Conservation (phyloP, 2,113 vertebrate genomes). For the Clarias batrachus region DNA sequence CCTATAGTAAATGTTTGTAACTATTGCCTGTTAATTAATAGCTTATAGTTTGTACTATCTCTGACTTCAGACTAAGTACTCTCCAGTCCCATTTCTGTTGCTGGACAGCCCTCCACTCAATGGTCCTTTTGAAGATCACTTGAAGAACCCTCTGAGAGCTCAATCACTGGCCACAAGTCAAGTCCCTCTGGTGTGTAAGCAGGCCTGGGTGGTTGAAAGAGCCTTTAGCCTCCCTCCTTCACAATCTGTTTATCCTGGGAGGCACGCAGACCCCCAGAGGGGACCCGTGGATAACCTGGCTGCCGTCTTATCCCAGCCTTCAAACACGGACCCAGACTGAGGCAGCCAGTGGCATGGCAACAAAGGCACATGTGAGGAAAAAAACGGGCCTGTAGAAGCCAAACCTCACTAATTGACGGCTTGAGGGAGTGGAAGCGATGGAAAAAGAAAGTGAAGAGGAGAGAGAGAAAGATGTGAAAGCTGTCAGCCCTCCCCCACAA, state of each 20-base stretch:
- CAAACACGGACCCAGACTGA: slow-evolving; percentile 65
- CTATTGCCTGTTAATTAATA: slow-evolving; percentile 21
- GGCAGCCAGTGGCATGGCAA: slow-evolving; percentile 55
- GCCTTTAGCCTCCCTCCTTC: slow-evolving; percentile 58
- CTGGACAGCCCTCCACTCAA: slow-evolving; percentile 47
- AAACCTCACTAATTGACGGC: slow-evolving; percentile 72
- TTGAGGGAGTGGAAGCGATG: slow-evolving; percentile 65
- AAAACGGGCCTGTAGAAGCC: slow-evolving; percentile 62
- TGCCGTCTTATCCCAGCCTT: slow-evolving; percentile 71
- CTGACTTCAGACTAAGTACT: slow-evolving; percentile 26
- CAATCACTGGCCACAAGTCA: slow-evolving; percentile 54
- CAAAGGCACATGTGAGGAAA: slow-evolving; percentile 70
- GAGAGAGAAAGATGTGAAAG: slow-evolving; percentile 62
- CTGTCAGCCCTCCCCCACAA: slow-evolving; percentile 55
- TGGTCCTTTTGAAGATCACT: slow-evolving; percentile 51
- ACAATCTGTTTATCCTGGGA: slow-evolving; percentile 56
- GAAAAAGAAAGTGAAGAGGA: slow-evolving; percentile 56
- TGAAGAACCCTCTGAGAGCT: slow-evolving; percentile 52
- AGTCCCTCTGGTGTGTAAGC: slow-evolving; percentile 46
- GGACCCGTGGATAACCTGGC: slow-evolving; percentile 68
- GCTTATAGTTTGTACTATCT: slow-evolving; percentile 7
- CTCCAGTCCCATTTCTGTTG: slow-evolving; percentile 44
- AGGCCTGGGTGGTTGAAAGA: slow-evolving; percentile 61
- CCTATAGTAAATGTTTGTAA: neutral
- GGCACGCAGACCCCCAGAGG: slow-evolving; percentile 67